Percentiles rank a stretch among this genome's conserved stretches.
These are phyloP conservation scores for Leptopilina clavipes DNA, from an alignment of 1,140 invertebrate species.

Conservation along the genomic window DNA sequence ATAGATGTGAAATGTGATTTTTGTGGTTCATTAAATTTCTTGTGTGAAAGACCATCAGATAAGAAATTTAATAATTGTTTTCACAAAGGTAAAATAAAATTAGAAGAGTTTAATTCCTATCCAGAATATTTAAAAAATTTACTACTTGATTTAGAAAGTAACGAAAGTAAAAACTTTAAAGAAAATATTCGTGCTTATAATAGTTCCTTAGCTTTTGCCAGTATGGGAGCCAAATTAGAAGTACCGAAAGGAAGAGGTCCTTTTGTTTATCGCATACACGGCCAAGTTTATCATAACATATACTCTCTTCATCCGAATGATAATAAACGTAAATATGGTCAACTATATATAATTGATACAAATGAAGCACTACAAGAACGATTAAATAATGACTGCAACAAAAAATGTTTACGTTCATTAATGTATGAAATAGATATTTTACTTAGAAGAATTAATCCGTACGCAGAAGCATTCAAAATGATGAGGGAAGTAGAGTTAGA, in stretches of 20 bases:
- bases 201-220: too few species aligned
- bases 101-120: not conserved
- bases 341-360: slow-evolving; percentile 43
- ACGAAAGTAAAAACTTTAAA: not conserved
- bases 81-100: not conserved
- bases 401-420: slow-evolving; percentile 28
- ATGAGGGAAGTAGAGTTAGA: too few species aligned
- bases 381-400: slow-evolving; percentile 10
- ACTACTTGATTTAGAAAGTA: not conserved
- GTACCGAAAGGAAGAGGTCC: slow-evolving; percentile 18
- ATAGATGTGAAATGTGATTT: not conserved
- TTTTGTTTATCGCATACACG: slow-evolving; percentile 41
- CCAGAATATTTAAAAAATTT: not conserved
- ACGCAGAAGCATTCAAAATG: slow-evolving; percentile 19
- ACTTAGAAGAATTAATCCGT: slow-evolving; percentile 1
- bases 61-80: not conserved
- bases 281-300: slow-evolving; percentile 39
- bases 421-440: slow-evolving; percentile 23
- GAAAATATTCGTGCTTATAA: too few species aligned
- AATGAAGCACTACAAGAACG: slow-evolving; percentile 36
- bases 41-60: too few species aligned
- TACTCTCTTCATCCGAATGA: too few species aligned
- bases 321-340: slow-evolving; percentile 38
- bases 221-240: too few species aligned
- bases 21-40: not conserved